Evolutionary conservation across 53 echinoderm and acorn worm species (phyloP).

Genomic region (Antedon mediterranea): DNA sequence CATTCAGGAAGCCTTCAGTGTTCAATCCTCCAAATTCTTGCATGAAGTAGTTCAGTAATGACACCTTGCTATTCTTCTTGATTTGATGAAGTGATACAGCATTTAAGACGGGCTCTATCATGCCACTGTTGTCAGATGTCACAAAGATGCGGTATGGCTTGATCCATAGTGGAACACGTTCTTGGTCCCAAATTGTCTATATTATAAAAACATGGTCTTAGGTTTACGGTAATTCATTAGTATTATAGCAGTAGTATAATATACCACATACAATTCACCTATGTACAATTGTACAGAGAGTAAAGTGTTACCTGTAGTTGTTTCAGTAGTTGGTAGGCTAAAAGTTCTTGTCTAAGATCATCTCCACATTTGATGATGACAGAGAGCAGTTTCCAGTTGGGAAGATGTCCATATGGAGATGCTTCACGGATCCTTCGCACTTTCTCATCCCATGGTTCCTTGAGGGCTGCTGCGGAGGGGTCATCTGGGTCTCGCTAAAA

Average conservation of each 20-base stretch:
- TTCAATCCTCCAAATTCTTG: conserved; percentile 83
- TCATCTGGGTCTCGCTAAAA: conserved; percentile 83
- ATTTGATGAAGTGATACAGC: conserved; percentile 93
- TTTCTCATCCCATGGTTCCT: conserved; percentile 97
- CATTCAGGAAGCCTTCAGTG: conserved; percentile 78
- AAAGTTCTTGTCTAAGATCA: conserved; percentile 73
- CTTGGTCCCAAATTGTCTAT: conserved; percentile 87
- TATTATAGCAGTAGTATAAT: too few relatives aligned
- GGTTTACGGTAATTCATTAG: too few relatives aligned
- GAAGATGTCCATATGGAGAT: conserved; percentile 89
- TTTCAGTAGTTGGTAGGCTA: conserved; percentile 82
- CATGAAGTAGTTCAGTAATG: conserved; percentile 77
- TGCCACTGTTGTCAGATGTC: conserved; percentile 88
- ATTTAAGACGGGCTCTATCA: conserved; percentile 97
- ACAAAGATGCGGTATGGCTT: conserved; percentile 90
- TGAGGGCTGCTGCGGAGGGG: conserved; percentile 91
- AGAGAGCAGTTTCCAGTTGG: conserved; percentile 86
- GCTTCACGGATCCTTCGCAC: conserved; percentile 65
- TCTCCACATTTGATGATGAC: conserved; percentile 97
- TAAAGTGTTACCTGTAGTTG: conserved; percentile 88
- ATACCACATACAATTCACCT: too few relatives aligned
- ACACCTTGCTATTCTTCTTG: conserved; percentile 97
- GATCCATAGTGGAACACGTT: conserved; percentile 87
- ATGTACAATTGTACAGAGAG: too few relatives aligned
- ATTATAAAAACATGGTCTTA: too few relatives aligned